Evolutionary conservation across 2,888 invertebrate genomes (phyloP), one percentile per base, ranked within the genome.

Genomic region (Xestobium rufovillosum): DNA sequence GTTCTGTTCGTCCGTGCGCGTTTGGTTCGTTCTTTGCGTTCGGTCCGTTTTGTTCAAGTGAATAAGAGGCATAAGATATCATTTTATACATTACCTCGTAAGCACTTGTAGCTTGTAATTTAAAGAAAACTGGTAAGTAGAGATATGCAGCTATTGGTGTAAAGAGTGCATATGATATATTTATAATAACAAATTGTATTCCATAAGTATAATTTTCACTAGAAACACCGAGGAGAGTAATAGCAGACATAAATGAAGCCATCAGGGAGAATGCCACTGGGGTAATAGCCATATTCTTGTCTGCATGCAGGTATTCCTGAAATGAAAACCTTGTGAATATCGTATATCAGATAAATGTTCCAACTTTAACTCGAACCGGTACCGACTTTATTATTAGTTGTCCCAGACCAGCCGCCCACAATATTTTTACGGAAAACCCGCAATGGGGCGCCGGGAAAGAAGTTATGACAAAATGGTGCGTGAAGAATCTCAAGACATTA

Each of bases 161-260:
- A 4, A 80, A 82, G 10, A 89, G 50, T 2, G 76, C 73, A 51
- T 87, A 85, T 0, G 86, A 76, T 30, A 88, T 46, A 59, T 88
- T 87, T 30, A 87, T 81, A 12, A 83, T 66, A 9, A 82, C 70
- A 63, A 91, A 89, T 57, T 83, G 80, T 45, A 85, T 78, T 34
- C 91, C 90, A 56, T 75, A 83, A 49, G 78, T 78, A 63, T 91
- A 92, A 59, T 80, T 86, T 64, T 94, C 92, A 33, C 84, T 77
- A 17, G 89, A 85, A 2, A 90, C 85, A 10, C 92, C 92, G n/a
- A 94, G 69, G 26, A 92, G 62, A 0, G 89, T 87, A 35, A 92
- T 78, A 17, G 91, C 88, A 1, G 91, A 91, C 83, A 92, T 87
- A 60, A 91, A 91, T 26, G 89, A 88, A n/a, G 90, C 89, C 83